phyloP scores from a whole-genome alignment of 2,888 invertebrate genomes.

The Criorhina ranunculi region DNA sequence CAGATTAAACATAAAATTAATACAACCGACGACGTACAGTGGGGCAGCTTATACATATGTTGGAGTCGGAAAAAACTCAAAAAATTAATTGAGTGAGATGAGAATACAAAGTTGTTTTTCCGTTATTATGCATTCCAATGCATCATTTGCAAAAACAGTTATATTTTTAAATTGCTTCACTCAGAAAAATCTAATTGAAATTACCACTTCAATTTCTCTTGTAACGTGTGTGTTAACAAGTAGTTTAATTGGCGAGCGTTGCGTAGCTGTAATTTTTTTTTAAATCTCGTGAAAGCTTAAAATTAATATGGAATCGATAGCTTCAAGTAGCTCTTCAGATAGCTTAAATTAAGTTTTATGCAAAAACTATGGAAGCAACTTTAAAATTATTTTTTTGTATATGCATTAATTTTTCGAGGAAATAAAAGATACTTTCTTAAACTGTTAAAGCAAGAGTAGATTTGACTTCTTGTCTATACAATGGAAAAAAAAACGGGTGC shows the following conservation, averaged over 20 bases:
- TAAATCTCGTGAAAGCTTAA: not conserved
- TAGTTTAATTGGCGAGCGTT: too few relatives aligned
- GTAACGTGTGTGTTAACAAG: too few relatives aligned
- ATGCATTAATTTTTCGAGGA: not conserved
- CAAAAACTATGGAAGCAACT: too few relatives aligned
- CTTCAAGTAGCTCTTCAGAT: too few relatives aligned
- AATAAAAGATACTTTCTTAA: not conserved
- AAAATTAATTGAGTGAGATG: slow-evolving; percentile 15
- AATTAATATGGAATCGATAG: not conserved
- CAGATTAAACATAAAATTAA: slow-evolving; percentile 30
- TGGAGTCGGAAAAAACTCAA: slow-evolving; percentile 2
- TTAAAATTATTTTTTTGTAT: slow-evolving; percentile 4
- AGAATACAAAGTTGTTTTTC: not conserved
- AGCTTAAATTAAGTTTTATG: too few relatives aligned
- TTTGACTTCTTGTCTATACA: slow-evolving; percentile 9
- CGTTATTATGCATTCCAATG: slow-evolving; percentile 9
- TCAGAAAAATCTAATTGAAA: too few relatives aligned
- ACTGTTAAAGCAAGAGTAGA: too few relatives aligned
- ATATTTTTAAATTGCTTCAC: too few relatives aligned
- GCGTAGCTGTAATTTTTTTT: not conserved
- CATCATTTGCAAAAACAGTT: too few relatives aligned
- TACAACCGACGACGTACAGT: slow-evolving; percentile 8
- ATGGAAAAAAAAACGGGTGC: not conserved
- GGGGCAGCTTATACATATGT: slow-evolving; percentile 6
- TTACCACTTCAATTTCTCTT: too few relatives aligned